phyloP scores from a whole-genome alignment of 1,140 invertebrate species.

The Drosophila pseudoananassae region DNA sequence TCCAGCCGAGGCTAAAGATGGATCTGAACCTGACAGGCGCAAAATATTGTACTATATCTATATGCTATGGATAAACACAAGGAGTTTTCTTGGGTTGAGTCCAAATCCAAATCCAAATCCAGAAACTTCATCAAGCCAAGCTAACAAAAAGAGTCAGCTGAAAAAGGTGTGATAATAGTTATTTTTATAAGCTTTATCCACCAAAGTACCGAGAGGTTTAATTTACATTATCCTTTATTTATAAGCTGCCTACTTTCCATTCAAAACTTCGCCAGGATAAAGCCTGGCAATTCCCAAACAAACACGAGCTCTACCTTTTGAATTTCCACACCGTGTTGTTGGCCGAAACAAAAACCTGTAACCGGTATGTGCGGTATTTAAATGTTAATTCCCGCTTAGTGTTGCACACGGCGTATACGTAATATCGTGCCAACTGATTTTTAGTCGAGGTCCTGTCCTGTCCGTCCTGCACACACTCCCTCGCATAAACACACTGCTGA shows the following conservation, averaged over 20 bases:
- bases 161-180: neutral
- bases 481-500: conserved; percentile 3
- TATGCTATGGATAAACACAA: neutral
- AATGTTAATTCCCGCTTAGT: conserved; percentile 76
- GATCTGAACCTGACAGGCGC: conserved; percentile 35
- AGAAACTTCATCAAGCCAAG: conserved; percentile 41
- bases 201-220: too few relatives aligned
- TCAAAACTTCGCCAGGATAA: conserved; percentile 14
- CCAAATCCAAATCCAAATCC: conserved; percentile 25
- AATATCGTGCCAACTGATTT: conserved; percentile 77
- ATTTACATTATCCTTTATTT: neutral
- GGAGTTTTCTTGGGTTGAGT: neutral
- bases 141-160: conserved; percentile 33
- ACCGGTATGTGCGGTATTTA: conserved; percentile 61
- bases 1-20: conserved; percentile 8
- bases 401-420: conserved; percentile 66
- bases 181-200: neutral
- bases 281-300: conserved; percentile 10
- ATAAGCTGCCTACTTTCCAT: neutral
- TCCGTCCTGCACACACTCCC: neutral
- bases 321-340: conserved; percentile 13
- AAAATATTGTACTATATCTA: conserved; percentile 39
- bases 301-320: conserved; percentile 7
- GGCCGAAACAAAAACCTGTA: conserved; percentile 43
- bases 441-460: conserved; percentile 39